Base-by-base conservation (phyloP, 2,888 invertebrate genomes). In the Chalcosyrphus nemorum region DNA sequence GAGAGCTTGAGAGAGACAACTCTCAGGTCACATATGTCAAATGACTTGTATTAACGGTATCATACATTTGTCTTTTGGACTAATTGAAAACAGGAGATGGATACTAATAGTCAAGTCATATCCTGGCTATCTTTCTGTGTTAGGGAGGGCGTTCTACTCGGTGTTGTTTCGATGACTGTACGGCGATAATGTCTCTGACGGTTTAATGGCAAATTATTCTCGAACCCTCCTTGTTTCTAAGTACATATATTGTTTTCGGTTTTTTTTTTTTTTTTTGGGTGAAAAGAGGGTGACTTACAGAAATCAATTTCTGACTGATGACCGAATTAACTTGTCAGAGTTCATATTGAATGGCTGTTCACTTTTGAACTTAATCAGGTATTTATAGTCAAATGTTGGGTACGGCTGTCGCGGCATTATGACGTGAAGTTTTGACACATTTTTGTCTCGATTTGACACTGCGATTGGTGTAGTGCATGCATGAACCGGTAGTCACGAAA, bases 11-110 rank as follows among this genome's bases (percentile, higher is more conserved):
- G 15, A 54, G n/a, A n/a, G n/a, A 27, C 2, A n/a, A 50, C 35
- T 50, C 74, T 13, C 61, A 68, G 80, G 84, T 84, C 84, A 65
- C 84, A 84, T 80, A 84, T 84, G 84, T 84, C 84, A 84, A 84
- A 84, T 80, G 84, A 84, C 84, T 84, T 82, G 72, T 68, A 66
- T 68, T 74, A 80, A 84, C 84, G 68, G 80, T 74, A 80, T 84
- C 70, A 63, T 80, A 80, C 84, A 84, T 84, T 84, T 84, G 80
- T 84, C 84, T 57, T 54, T 84, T 50, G 65, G 80, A 84, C 84
- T 84, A 84, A 84, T 84, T 84, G 84, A 80, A 84, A 84, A 70
- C 84, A 75, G 80, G 61, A 84, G 84, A 84, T 84, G 63, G 80
- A 84, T 75, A 84, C 70, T 70, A 72, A 82, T 82, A 66, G 78